A percentile compares a stretch with the other conserved stretches of the same genome.
phyloP scores from a whole-genome alignment of 2,888 invertebrate species.

The Phyllotreta striolata region DNA sequence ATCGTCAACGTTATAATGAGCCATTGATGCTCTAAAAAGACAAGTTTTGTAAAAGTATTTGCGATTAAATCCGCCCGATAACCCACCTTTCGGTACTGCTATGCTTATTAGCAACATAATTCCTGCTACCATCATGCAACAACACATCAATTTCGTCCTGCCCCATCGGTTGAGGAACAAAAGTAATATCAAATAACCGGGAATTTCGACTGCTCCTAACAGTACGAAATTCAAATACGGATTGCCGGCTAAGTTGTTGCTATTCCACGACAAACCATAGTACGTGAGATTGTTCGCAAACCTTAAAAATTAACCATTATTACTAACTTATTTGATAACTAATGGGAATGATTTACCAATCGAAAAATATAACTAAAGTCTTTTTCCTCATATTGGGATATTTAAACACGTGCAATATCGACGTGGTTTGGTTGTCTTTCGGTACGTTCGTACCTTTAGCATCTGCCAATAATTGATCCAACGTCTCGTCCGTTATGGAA shows the following conservation, averaged over 20 bases:
- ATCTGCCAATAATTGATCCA: slow-evolving; percentile 64
- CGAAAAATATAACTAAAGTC: slow-evolving; percentile 74
- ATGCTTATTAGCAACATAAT: slow-evolving; percentile 67
- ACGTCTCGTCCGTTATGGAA: slow-evolving; percentile 64
- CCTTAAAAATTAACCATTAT: slow-evolving; percentile 63
- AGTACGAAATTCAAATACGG: slow-evolving; percentile 77
- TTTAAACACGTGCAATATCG: slow-evolving; percentile 65
- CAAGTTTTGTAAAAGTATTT: neutral
- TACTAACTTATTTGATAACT: neutral
- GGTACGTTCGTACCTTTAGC: slow-evolving; percentile 50
- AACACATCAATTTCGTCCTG: slow-evolving; percentile 72
- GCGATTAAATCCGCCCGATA: neutral
- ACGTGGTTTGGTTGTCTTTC: slow-evolving; percentile 36
- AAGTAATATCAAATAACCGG: slow-evolving; percentile 73
- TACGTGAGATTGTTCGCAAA: slow-evolving; percentile 80
- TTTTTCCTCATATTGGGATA: slow-evolving; percentile 72
- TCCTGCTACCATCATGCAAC: slow-evolving; percentile 73
- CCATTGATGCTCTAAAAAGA: slow-evolving; percentile 64
- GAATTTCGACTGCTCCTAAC: slow-evolving; percentile 79
- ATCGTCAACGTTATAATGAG: slow-evolving; percentile 69
- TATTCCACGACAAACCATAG: slow-evolving; percentile 80
- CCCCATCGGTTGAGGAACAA: slow-evolving; percentile 76
- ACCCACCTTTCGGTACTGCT: slow-evolving; percentile 65
- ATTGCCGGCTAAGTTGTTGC: slow-evolving; percentile 75
- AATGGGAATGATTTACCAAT: slow-evolving; percentile 66